Conservation (phyloP, 2,113 vertebrate species). For the Notarius quadriscutis region DNA sequence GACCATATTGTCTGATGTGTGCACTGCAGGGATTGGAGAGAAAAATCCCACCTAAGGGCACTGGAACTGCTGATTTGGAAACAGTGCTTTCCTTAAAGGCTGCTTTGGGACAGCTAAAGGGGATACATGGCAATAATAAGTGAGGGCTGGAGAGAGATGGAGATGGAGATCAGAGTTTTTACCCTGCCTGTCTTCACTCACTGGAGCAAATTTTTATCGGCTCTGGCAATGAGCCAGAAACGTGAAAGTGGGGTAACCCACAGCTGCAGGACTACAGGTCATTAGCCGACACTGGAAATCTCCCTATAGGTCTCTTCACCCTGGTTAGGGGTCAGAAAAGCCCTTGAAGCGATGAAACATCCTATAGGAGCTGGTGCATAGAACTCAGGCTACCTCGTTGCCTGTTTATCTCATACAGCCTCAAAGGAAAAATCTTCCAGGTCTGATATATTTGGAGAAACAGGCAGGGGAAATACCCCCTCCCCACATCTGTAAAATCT, state of each 20-base stretch:
- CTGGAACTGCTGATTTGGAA: conserved; percentile 51
- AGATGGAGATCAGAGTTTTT: conserved; percentile 27
- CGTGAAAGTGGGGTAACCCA: conserved; percentile 16
- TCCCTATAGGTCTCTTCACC: conserved; percentile 23
- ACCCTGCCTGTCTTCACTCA: conserved; percentile 51
- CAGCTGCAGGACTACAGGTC: conserved; percentile 29
- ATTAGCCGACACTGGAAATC: conserved; percentile 21
- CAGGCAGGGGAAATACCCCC: not conserved
- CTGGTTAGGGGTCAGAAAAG: conserved; percentile 26
- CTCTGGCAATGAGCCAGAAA: conserved; percentile 44
- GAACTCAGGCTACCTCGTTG: not conserved
- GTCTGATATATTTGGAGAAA: conserved; percentile 26
- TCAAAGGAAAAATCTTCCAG: conserved; percentile 23
- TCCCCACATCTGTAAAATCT: not conserved
- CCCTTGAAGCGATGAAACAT: conserved; percentile 10
- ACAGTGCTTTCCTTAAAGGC: conserved; percentile 54
- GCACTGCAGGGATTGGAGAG: conserved; percentile 28
- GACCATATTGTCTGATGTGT: conserved; percentile 26
- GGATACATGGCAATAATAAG: conserved; percentile 64
- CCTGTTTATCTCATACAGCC: conserved; percentile 10
- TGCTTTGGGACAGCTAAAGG: conserved; percentile 48
- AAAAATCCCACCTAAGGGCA: conserved; percentile 50
- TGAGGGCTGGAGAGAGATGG: conserved; percentile 42
- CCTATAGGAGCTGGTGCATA: not conserved
- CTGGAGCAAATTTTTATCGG: conserved; percentile 61